Evolutionary conservation across 1,140 invertebrate genomes (phyloP), one percentile per base, ranked within the genome.

Genomic region (Micrasema minimum): DNA sequence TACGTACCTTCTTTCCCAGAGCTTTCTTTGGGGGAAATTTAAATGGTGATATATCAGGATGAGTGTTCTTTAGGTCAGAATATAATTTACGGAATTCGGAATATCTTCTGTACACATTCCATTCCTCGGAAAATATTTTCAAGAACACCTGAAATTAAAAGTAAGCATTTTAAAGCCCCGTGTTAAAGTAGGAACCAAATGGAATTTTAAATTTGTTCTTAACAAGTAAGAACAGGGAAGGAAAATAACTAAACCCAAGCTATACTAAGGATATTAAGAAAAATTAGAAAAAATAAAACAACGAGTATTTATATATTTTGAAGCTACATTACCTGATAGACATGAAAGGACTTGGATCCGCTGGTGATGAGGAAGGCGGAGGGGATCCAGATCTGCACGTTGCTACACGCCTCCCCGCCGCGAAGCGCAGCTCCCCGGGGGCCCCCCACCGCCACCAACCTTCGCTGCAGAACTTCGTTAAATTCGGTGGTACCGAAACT

Each of bases 1-100:
- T n/a, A n/a, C n/a, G n/a, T 83, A 96, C 93, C 85, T 94, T 94
- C 84, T 95, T 96, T 48, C 94, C 91, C 70, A 97, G 86, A 48
- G 92, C 91, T 84, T 96, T 96, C 80, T 97, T 97, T 31, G 94
- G 94, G n/a, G 96, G 96, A 84, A 97, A 97, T 78, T 95, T 91
- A 82, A 95, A 95, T 23, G 88, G 89, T 18, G 88, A 87, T 48
- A 95, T 88, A 64, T 91, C 85, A 4, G 91, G 87, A 82, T 95
- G 92, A 71, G 91, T 88, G 81, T 94, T 96, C 77, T 93, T 95
- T 18, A 96, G 80, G 76, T 91, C 88, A 70, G 87, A 87, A 79
- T 96, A 92, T 18, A 97, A 83, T 62, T 90, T 87, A 81, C 95
- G 87, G 83, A 97, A 97, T 82, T 97, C 93, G 31, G 94, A 92